A percentile compares a stretch with the other conserved stretches of the same genome.
phyloP scores from a whole-genome alignment of 2,888 invertebrate species.

The Xanthia icteritia region DNA sequence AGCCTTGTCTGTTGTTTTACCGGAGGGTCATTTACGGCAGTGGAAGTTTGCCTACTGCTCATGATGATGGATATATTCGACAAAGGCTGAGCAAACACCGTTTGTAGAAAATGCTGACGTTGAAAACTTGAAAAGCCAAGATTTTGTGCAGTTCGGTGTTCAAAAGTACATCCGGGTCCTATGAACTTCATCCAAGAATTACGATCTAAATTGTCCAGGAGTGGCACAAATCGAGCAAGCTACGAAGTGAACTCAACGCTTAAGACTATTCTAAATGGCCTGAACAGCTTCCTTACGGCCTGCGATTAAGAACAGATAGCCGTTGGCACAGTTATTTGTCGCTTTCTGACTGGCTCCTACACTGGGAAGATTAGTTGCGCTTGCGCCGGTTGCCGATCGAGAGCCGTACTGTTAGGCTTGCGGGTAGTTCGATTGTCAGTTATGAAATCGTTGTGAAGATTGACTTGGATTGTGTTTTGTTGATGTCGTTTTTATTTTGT shows the following conservation, averaged over 20 bases:
- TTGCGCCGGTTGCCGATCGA: conserved; percentile 21
- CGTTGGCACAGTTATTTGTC: conserved; percentile 65
- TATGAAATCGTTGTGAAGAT: conserved; percentile 41
- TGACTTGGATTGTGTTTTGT: conserved; percentile 15
- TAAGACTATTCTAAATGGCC: conserved; percentile 49
- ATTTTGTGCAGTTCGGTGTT: neutral
- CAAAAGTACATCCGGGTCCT: neutral
- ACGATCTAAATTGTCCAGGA: conserved; percentile 18
- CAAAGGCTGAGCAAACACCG: neutral
- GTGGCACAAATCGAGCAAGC: conserved; percentile 18
- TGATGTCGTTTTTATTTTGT: conserved; percentile 3
- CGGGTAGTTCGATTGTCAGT: conserved; percentile 34
- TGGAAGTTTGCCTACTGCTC: neutral
- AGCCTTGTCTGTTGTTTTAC: neutral
- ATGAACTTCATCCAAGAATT: conserved; percentile 11
- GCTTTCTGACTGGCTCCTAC: conserved; percentile 53
- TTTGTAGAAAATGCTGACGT: too few relatives aligned
- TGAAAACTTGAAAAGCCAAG: neutral
- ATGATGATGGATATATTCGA: conserved; percentile 5
- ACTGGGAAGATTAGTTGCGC: conserved; percentile 55
- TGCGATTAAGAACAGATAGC: conserved; percentile 70
- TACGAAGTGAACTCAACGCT: conserved; percentile 43
- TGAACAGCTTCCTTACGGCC: conserved; percentile 56
- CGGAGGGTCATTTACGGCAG: neutral
- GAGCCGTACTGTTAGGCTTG: conserved; percentile 27